Evolutionary conservation across 2,113 vertebrate species (phyloP), one percentile per base, ranked within the genome.

Genomic region (Cheirogaleus medius): DNA sequence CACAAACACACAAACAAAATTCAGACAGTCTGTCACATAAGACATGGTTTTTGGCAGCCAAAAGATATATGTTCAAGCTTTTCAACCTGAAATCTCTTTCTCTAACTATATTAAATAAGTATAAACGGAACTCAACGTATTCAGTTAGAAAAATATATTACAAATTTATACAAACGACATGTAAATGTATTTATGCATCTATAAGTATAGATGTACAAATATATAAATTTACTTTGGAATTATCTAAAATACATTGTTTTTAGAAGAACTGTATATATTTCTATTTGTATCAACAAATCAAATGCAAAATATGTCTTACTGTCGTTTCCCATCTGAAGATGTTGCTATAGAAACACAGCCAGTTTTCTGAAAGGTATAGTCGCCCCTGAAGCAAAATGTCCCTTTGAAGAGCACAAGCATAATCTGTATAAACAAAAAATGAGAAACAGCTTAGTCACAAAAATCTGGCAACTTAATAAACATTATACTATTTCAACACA

Each of bases 271-370:
- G n/a, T 74, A 84, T 47, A 91, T 54, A 92, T 76, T 97, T 90
- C 81, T 96, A 84, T 73, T 81, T 66, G 23, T 94, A 83, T 52
- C 77, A 95, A 89, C 64, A 95, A 80, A 39, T 86, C 90, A 95
- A 93, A 71, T 92, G 64, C 58, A 91, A 95, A 98, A 95, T 47
- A 83, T 29, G 32, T 91, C 98, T 99, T 99, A 99, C 99, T 97
- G 99, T 99, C 21, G 99, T 99, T 92, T 99, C 99, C 98, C 99
- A 99, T 98, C 98, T 98, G 97, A 99, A 99, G 96, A 99, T 99
- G 97, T 99, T 99, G 99, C 99, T 99, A 99, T 99, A 99, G 99
- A 99, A 99, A 98, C 99, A 99, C 63, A 99, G 98, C 98, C 99
- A 99, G 97, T 99, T 99, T 98, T 99, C 99, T 76, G 99, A 99